Percentiles rank a stretch among this genome's conserved stretches.
These are phyloP conservation scores for Hypothenemus hampei DNA, from an alignment of 1,140 invertebrate species.

Conservation along the genomic window DNA sequence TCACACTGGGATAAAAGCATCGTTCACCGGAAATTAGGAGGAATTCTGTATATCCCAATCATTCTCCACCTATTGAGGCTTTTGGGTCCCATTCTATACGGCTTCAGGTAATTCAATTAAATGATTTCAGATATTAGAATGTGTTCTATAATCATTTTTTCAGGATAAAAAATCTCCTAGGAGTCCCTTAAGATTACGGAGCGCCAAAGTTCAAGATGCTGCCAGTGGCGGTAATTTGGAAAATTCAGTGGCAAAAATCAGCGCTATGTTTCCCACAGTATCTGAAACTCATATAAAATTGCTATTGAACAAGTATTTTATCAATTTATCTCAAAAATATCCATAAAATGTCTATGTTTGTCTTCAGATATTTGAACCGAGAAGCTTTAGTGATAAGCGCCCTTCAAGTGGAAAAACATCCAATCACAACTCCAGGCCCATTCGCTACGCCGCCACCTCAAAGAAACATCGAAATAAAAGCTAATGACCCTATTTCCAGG, in stretches of 20 bases:
- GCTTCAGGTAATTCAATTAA: conserved; percentile 40
- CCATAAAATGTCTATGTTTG: conserved; percentile 12
- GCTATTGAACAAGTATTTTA: conserved; percentile 78
- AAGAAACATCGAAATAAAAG: conserved; percentile 48
- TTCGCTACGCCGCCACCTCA: conserved; percentile 59
- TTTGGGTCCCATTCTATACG: conserved; percentile 42
- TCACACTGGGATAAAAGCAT: conserved; percentile 36
- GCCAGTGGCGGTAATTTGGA: conserved; percentile 61
- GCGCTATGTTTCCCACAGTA: conserved; percentile 87
- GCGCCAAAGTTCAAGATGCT: conserved; percentile 61
- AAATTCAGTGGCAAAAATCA: conserved; percentile 72
- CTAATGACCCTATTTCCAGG: conserved; percentile 39
- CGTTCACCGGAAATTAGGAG: conserved; percentile 45
- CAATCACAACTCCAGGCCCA: conserved; percentile 79
- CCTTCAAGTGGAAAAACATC: conserved; percentile 88
- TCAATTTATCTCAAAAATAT: not conserved
- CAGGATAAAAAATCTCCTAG: conserved; percentile 30
- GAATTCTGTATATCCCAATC: conserved; percentile 46
- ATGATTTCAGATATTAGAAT: not conserved
- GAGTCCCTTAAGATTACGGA: conserved; percentile 45
- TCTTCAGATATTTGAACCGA: conserved; percentile 77
- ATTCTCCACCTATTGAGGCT: conserved; percentile 44
- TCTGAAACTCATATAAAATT: conserved; percentile 82
- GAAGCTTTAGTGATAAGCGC: conserved; percentile 90
- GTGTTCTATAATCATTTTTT: not conserved